A percentile compares a stretch with the other conserved stretches of the same genome.
These are phyloP conservation scores for Hemibagrus guttatus DNA, from an alignment of 2,797 vertebrate genomes.

Conservation along the genomic window DNA sequence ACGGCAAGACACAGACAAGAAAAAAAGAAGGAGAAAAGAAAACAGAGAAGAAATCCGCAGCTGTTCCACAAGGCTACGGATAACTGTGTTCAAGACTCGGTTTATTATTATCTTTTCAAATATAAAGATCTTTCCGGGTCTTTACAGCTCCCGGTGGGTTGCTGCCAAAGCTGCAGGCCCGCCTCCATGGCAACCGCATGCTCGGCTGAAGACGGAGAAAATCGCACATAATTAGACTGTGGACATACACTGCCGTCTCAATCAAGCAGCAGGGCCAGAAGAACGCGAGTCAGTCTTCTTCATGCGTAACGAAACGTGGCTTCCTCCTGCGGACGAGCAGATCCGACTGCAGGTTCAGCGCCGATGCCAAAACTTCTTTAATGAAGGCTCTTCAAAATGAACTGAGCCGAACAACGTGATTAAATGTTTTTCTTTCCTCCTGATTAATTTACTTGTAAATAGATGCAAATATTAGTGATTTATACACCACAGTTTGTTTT, in stretches of 20 bases:
- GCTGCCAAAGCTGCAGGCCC: conserved; percentile 48
- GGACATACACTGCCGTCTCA: conserved; percentile 67
- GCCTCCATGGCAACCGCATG: conserved; percentile 67
- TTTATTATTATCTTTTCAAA: not conserved
- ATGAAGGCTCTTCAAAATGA: conserved; percentile 2
- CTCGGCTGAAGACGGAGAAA: conserved; percentile 63
- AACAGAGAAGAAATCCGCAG: conserved; percentile 3
- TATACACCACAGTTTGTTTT: not conserved
- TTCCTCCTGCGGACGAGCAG: conserved; percentile 24
- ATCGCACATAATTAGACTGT: conserved; percentile 72
- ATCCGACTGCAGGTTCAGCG: conserved; percentile 14
- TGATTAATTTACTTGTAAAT: not conserved
- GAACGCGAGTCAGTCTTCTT: conserved; percentile 59
- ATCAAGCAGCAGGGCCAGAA: conserved; percentile 51
- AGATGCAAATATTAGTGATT: not conserved
- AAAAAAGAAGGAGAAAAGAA: not conserved
- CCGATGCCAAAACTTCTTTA: not conserved
- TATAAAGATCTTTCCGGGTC: conserved; percentile 49
- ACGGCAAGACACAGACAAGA: not conserved
- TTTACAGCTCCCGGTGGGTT: conserved; percentile 39
- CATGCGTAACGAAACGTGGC: conserved; percentile 40
- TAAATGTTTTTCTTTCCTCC: not conserved
- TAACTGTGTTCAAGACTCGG: conserved; percentile 34
- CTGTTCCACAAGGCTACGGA: conserved; percentile 16
- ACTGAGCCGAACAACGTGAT: conserved; percentile 10